A percentile compares a stretch with the other conserved stretches of the same genome.
Evolutionary conservation across 2,113 vertebrate genomes (phyloP).

Genomic region (Glaucomys volans): DNA sequence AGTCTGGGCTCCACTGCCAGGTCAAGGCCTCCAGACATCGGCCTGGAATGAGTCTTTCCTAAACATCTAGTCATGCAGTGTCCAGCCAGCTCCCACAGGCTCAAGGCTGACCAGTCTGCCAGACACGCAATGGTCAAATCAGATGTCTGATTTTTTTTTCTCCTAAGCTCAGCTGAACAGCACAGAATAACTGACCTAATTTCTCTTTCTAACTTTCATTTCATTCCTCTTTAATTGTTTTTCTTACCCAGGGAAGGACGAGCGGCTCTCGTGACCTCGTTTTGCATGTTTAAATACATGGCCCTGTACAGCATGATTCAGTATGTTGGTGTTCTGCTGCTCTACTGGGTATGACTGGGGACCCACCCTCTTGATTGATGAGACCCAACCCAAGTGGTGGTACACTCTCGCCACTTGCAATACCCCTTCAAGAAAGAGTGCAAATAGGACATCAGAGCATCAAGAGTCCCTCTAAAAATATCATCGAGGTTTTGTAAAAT

Average conservation of each 20-base stretch:
- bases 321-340: slow-evolving; percentile 89
- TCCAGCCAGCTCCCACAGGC: background rate
- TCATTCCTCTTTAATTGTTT: slow-evolving; percentile 3
- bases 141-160: background rate
- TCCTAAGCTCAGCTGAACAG: background rate
- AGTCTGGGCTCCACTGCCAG: background rate
- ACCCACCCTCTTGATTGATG: slow-evolving; percentile 12
- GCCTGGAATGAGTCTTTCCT: background rate
- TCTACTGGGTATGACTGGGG: slow-evolving; percentile 89
- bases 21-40: background rate
- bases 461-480: background rate
- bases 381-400: background rate
- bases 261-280: slow-evolving; percentile 89
- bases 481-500: background rate
- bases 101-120: background rate
- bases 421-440: background rate
- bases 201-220: slow-evolving; percentile 18
- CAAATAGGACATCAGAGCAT: background rate
- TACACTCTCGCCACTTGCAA: background rate
- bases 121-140: background rate
- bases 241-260: slow-evolving; percentile 88
- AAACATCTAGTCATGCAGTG: background rate
- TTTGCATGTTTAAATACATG: slow-evolving; percentile 93
- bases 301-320: slow-evolving; percentile 91
- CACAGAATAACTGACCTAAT: background rate